phyloP scores from a whole-genome alignment of 2,113 vertebrate genomes.

The Salvator merianae region DNA sequence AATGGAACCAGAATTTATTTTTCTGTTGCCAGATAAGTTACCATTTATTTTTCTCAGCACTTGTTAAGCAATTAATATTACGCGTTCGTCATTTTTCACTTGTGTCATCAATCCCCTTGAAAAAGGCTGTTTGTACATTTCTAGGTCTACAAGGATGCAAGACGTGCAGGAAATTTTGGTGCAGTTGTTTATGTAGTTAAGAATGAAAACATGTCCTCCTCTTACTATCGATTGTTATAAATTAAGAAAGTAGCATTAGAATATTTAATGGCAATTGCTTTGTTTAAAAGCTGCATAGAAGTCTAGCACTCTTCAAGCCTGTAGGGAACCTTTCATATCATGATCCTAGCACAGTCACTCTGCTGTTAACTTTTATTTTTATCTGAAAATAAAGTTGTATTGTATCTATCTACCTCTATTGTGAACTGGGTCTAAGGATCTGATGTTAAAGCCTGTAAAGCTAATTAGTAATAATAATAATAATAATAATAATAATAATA shows the following conservation, averaged over 20 bases:
- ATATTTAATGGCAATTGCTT: neutral
- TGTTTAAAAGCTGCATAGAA: neutral
- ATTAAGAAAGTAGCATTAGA: neutral
- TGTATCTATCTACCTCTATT: neutral
- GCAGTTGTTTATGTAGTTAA: neutral
- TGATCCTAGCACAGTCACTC: neutral
- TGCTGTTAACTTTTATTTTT: neutral
- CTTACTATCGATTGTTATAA: neutral
- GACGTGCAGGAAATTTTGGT: neutral
- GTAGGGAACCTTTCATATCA: neutral
- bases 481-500: neutral
- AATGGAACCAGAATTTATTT: neutral
- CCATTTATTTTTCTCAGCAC: neutral
- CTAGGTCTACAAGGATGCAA: neutral
- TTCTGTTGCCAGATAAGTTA: neutral
- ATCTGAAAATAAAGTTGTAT: no score
- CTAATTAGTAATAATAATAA: neutral
- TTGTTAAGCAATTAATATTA: neutral
- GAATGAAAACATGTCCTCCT: neutral
- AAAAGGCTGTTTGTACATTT: neutral
- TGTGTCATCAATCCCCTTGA: neutral
- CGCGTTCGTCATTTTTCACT: neutral
- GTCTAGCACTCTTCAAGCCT: neutral
- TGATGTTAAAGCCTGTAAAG: neutral
- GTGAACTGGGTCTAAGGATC: neutral